Evolutionary conservation across 2,888 invertebrate species (phyloP), one percentile per base, ranked within the genome.

Genomic region (Embidobia sp.): DNA sequence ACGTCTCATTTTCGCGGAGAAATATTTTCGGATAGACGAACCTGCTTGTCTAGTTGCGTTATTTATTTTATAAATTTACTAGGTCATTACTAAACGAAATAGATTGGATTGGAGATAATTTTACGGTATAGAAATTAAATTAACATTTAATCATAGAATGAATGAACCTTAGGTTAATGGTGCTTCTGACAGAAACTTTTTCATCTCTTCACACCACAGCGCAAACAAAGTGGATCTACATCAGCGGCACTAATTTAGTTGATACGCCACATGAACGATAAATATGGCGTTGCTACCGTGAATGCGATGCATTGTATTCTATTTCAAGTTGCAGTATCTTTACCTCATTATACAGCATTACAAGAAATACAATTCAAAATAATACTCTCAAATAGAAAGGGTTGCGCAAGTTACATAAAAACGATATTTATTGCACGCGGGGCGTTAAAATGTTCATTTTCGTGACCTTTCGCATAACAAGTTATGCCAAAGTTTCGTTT

Each of bases 191-290:
- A 61, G 69, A 61, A 78, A 74, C 66, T 74, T 78, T 78, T 74
- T 78, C 64, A 74, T 53, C 44, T 66, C 76, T 70, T 81, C 78
- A 75, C 80, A 78, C 81, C 80, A 81, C 82, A 82, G 80, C 79
- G 78, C 77, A 80, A 81, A 84, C 84, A 85, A 85, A 83, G 82
- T 83, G 82, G 82, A 82, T 84, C 85, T 82, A 84, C 84, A 82
- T 80, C 81, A 80, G 83, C 84, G 83, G 79, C 84, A 83, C 84
- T 84, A 84, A 85, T 84, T 81, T 81, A 77, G 79, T 82, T 84
- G 83, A 85, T 83, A 84, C 82, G 83, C 82, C 81, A 78, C 78
- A 79, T 82, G 78, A 81, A 79, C 81, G 81, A 80, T 80, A 83
- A 82, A 82, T 82, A 79, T 72, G 79, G 73, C 73, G 73, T 78